Base-by-base conservation (phyloP, 1,140 invertebrate genomes). In the Macrosteles quadrilineatus region DNA sequence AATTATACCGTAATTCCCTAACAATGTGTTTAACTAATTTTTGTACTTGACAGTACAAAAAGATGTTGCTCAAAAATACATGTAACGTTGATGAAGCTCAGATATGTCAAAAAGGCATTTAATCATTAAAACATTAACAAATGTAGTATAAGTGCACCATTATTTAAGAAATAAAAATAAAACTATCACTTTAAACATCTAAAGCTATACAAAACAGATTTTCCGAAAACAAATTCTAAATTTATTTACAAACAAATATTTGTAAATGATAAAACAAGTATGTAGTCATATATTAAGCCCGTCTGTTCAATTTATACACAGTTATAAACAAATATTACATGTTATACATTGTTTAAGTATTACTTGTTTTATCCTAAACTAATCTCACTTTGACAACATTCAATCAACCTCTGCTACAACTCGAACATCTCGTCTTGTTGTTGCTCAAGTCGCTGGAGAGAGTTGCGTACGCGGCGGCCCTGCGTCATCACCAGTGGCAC, bases 361-460 rank as follows among this genome's bases (percentile, higher is more conserved):
- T 14, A 36, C 14, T 36, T 36, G 14, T 6, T 36, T 11, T 50
- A 19, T 23, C 47, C n/a, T 50, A 50, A 50, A 23, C n/a, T 50
- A 50, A 50, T 50, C 47, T 50, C 47, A 50, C 47, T 50, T 50
- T 50, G 32, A 36, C 4, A 6, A 36, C 4, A 36, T 14, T 36
- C 32, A 36, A 4, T 36, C 32, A 36, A 4, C 32, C 32, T 14
- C n/a, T 72, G 72, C 90, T 93, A 95, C 88, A 95, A 91, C 81
- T 95, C 91, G 79, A 94, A 95, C 79, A 94, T 87, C 79, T 95
- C 92, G 76, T 95, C 92, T 80, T 94, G 92, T 76, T 91, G 87
- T 76, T 91, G 86, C 81, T 94, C 90, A 67, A 94, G 84, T 75
- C 90, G 86, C 79, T 91, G 88, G 47, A 94, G 78, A 1, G 92